Base-by-base conservation (phyloP, 2,797 vertebrate species). In the Acanthurus lineatus region DNA sequence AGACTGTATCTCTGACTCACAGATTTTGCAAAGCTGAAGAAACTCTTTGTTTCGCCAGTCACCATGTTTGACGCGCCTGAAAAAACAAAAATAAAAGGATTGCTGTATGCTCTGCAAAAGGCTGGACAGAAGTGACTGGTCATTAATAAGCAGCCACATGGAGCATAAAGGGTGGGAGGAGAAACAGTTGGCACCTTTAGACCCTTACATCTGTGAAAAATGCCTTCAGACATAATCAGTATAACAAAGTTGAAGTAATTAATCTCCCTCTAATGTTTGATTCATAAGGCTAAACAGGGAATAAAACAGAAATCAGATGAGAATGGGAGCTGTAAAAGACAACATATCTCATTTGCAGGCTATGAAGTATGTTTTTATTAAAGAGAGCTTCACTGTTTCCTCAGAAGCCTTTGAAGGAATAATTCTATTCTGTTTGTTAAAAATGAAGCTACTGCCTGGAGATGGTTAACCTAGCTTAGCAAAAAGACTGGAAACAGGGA, bases 11-110 rank as follows among this genome's bases (percentile, higher is more conserved):
- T 80, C 78, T 87, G 80, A 93, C 98, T 98, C 94, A 99, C 98
- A 62, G 98, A 99, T 96, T 99, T 99, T 83, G 98, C 98, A 94
- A 99, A 98, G 94, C 98, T 99, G 94, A 99, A 99, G 96, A 99
- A 99, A 95, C 98, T 99, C 96, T 98, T 99, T 91, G 98, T 99
- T 94, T 99, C 98, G 86, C 98, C 98, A 68, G 98, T 99, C 86
- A 99, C 98, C 97, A 98, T 97, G 93, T 98, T 99, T 91, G 98
- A 99, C 10, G 98, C 98, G 87, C 98, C 98, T 99, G 95, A 61
- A 95, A 95, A 93, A 88, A 89, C 76, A 89, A 77, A 88, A 85
- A 93, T 79, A 92, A 93, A 85, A 89, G 75, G 52, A 86, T 88
- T 86, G 58, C 57, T 86, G 84, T 69, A 76, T 77, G 82, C 75